These are phyloP conservation scores for Chymomyza caudatula DNA, from an alignment of 2,888 invertebrate species.

Conservation along the genomic window DNA sequence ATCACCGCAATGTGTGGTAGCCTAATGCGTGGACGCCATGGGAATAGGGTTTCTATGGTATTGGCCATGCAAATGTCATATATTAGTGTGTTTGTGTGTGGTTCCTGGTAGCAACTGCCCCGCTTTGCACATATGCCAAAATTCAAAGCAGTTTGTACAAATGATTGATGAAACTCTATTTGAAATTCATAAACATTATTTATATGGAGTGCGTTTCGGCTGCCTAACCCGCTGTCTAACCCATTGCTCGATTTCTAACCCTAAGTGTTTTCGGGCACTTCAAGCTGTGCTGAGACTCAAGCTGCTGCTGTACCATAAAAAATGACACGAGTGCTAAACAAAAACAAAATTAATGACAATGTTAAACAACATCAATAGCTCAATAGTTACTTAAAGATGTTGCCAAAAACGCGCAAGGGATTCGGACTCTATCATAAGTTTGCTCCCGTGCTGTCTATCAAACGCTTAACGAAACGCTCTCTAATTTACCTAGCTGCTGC, in stretches of 20 bases:
- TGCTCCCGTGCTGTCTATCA: background rate
- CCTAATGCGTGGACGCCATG: too few relatives aligned
- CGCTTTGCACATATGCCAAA: constrained; percentile 70
- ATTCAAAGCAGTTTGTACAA: constrained; percentile 48
- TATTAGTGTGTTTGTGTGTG: constrained; percentile 26
- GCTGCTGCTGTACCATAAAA: constrained; percentile 46
- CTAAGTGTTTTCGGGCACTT: background rate
- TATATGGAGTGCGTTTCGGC: background rate
- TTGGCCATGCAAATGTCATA: too few relatives aligned
- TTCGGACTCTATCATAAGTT: background rate
- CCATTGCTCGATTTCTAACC: background rate
- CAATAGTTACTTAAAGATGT: background rate
- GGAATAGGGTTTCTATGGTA: too few relatives aligned
- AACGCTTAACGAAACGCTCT: background rate
- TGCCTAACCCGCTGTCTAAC: background rate
- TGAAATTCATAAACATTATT: constrained; percentile 65
- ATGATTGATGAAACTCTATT: constrained; percentile 71
- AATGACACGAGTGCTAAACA: constrained; percentile 51
- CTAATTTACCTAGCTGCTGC: background rate
- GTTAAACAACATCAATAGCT: background rate
- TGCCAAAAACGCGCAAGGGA: background rate
- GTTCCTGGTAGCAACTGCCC: constrained; percentile 38
- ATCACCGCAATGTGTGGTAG: too few relatives aligned
- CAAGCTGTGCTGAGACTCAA: constrained; percentile 8
- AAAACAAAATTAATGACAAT: constrained; percentile 53